Evolutionary conservation across 2,797 vertebrate species (phyloP), one percentile per base, ranked within the genome.

Genomic region (Pelochelys cantorii): DNA sequence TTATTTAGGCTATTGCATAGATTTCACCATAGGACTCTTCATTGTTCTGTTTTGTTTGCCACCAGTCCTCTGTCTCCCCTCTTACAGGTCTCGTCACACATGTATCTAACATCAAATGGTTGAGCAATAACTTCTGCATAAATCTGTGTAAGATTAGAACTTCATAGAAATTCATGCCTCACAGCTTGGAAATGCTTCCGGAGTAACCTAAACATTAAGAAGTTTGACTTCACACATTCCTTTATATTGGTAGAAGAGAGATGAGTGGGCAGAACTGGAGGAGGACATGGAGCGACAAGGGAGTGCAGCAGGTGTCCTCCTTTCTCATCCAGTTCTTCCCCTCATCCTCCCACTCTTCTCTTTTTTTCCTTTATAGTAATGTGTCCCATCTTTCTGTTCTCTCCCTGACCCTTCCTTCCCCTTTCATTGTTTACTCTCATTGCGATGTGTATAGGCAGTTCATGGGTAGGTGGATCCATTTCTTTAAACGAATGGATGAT

Each of bases 1-100:
- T 93, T 93, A 25, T n/a, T 80, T 93, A 90, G 88, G 23, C 29
- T 62, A 56, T 87, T 80, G 42, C 4, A 31, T 1, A 81, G 13
- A 34, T 48, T 48, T 48, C 42, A 48, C 42, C 42, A 48, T 2
- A 48, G 42, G 42, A 48, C 42, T 48, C 42, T 48, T 48, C 42
- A 48, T 48, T 5, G 2, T 87, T 87, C 23, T 91, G 11, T 37
- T 79, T 89, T 83, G 90, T 86, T 55, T 1, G 2, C 15, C 84
- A 75, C 1, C 29, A 88, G 3, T 83, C n/a, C 56, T 87, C 77
- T 78, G 1, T n/a, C 25, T 18, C 10, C 7, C 88, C 23, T 84
- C 48, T 68, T 15, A 84, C 78, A 2, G 1, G 10, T 93, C 4
- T 7, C 87, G 89, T 88, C 11, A 89, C 53, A 5, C 13, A 3